Conservation (phyloP, 2,797 vertebrate genomes). For the Chiroxiphia lanceolata region DNA sequence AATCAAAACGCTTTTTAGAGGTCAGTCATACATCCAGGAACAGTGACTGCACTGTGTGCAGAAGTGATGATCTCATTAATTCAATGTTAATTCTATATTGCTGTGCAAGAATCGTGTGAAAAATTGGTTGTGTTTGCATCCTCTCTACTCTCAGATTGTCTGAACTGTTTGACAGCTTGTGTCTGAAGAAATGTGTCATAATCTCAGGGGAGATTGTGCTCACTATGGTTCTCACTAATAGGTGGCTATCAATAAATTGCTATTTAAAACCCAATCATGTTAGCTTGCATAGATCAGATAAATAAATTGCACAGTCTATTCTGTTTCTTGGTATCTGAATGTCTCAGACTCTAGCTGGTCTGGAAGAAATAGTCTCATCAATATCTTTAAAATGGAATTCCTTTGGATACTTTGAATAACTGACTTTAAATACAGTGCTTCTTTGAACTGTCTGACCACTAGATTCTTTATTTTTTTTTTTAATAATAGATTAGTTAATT, state of each 20-base stretch:
- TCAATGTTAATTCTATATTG: background rate
- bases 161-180: background rate
- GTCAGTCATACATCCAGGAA: background rate
- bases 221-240: background rate
- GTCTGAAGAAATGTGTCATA: background rate
- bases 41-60: background rate
- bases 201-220: background rate
- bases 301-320: background rate
- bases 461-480: background rate
- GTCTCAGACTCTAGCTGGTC: background rate
- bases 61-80: background rate
- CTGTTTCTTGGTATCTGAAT: background rate
- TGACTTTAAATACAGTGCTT: background rate
- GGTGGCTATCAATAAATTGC: background rate
- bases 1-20: background rate
- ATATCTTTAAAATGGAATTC: background rate
- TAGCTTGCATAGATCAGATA: background rate
- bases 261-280: background rate
- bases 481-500: background rate
- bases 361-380: background rate
- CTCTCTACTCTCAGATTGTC: background rate
- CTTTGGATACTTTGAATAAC: background rate
- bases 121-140: background rate
- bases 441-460: background rate
- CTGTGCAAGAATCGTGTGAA: background rate